Evolutionary conservation across 2,888 invertebrate species (phyloP).

Genomic region (Phoronis australis): DNA sequence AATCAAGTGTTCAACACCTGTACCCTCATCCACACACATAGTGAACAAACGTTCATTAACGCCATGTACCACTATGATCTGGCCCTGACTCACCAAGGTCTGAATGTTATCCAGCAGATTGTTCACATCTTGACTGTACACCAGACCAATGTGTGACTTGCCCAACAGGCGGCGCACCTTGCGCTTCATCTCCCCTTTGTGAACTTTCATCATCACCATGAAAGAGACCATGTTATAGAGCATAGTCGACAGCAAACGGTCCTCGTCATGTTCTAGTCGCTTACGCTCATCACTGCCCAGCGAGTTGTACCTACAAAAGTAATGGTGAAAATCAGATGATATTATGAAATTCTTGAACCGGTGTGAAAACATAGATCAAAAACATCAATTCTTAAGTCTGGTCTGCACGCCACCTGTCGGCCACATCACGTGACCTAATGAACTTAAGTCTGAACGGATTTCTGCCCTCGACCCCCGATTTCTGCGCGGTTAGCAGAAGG

Average conservation of each 20-base stretch:
- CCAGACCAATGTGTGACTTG: conserved; percentile 96
- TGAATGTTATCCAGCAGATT: conserved; percentile 90
- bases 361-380: no score
- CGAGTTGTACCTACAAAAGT: conserved; percentile 67
- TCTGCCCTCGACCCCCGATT: no score
- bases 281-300: conserved; percentile 74
- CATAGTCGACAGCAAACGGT: conserved; percentile 87
- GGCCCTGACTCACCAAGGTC: conserved; percentile 82
- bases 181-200: conserved; percentile 62
- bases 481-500: no score
- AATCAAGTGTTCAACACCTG: no score
- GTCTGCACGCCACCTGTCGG: no score
- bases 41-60: no score
- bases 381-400: no score
- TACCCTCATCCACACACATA: no score
- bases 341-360: no score
- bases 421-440: no score
- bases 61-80: no score
- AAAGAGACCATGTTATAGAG: conserved; percentile 94
- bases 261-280: conserved; percentile 95
- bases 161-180: conserved; percentile 80
- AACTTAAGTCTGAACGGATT: no score
- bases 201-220: conserved; percentile 85
- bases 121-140: conserved; percentile 96
- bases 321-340: background rate